Evolutionary conservation across 1,140 invertebrate genomes (phyloP).

Genomic region (Bombyx mori): ASM3026992v2 NC_085124.1:11752501-11753000

Average conservation of each 20-base stretch:
- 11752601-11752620: background rate
- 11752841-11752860: slow-evolving; percentile 36
- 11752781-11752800: background rate
- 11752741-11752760: slow-evolving; percentile 32
- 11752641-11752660: slow-evolving; percentile 13
- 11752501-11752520: no score
- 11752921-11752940: slow-evolving; percentile 1
- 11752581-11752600: slow-evolving; percentile 1
- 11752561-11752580: background rate
- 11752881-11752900: slow-evolving; percentile 8
- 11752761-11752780: background rate
- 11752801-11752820: background rate
- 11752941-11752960: background rate
- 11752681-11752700: slow-evolving; percentile 12
- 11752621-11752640: background rate
- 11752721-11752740: slow-evolving; percentile 18
- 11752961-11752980: background rate
- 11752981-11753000: background rate
- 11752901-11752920: slow-evolving; percentile 6
- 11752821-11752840: slow-evolving; percentile 64
- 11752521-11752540: background rate
- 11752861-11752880: slow-evolving; percentile 27
- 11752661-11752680: slow-evolving; percentile 10
- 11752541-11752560: slow-evolving; percentile 4
- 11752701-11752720: slow-evolving; percentile 20